Evolutionary conservation across 2,113 vertebrate species (phyloP).

Genomic region (Mustelus asterias): DNA sequence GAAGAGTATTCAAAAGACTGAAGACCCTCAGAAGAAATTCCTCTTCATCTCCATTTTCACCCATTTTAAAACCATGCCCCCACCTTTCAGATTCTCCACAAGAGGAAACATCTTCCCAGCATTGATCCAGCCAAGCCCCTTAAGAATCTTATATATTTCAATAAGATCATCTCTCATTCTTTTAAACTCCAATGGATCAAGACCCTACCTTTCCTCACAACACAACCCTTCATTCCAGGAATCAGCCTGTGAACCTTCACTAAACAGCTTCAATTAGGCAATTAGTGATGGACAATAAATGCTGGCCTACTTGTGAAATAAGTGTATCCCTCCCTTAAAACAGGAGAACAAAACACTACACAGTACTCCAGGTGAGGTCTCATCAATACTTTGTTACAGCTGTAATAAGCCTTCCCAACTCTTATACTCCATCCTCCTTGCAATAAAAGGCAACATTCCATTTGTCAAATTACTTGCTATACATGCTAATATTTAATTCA

Average conservation of each 20-base stretch:
- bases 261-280: neutral
- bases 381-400: neutral
- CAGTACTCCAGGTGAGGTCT: too few relatives aligned
- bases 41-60: too few relatives aligned
- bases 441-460: neutral
- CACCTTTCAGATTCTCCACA: neutral
- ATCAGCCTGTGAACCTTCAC: neutral
- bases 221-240: neutral
- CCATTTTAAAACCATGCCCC: neutral
- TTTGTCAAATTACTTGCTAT: neutral
- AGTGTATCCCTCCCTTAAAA: neutral
- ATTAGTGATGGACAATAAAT: too few relatives aligned
- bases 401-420: neutral
- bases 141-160: neutral
- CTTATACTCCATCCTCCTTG: neutral
- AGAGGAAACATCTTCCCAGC: neutral
- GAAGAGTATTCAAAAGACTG: neutral
- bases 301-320: too few relatives aligned
- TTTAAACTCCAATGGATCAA: neutral
- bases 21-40: neutral
- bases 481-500: neutral
- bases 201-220: neutral
- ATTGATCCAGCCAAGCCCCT: neutral
- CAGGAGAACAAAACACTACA: neutral
- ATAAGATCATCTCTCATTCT: neutral